Percentiles rank a stretch among this genome's conserved stretches.
Conservation (phyloP, 35 echinoderm and acorn worm genomes). For the Eucidaris tribuloides region DNA sequence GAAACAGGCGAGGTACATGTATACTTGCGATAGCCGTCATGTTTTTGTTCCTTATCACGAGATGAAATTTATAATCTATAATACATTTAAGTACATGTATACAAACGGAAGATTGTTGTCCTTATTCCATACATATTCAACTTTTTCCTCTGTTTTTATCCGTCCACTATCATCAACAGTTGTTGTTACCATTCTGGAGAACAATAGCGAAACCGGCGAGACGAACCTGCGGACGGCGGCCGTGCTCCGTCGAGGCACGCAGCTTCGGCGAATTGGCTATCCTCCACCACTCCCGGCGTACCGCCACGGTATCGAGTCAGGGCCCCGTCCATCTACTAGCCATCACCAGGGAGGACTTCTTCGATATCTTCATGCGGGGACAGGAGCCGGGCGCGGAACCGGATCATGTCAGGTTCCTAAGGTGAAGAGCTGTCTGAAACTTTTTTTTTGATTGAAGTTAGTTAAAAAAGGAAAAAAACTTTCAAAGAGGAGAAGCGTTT, state of each 20-base stretch:
- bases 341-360: slow-evolving; percentile 93
- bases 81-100: too few relatives aligned
- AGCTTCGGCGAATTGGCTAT: slow-evolving; percentile 89
- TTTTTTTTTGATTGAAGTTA: too few relatives aligned
- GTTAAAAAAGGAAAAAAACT: neutral
- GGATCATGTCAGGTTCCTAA: slow-evolving; percentile 78
- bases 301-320: slow-evolving; percentile 90
- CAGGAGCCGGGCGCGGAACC: slow-evolving; percentile 82
- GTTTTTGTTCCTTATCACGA: too few relatives aligned
- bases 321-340: slow-evolving; percentile 74
- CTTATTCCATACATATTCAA: too few relatives aligned
- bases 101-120: too few relatives aligned
- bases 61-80: too few relatives aligned
- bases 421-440: slow-evolving; percentile 2
- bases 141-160: too few relatives aligned
- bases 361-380: slow-evolving; percentile 94
- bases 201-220: slow-evolving; percentile 59
- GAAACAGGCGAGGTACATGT: too few relatives aligned
- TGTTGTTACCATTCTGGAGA: slow-evolving; percentile 81
- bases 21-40: too few relatives aligned
- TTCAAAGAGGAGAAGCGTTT: neutral
- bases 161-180: slow-evolving; percentile 17
- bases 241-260: slow-evolving; percentile 81
- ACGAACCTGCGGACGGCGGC: slow-evolving; percentile 63
- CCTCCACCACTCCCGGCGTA: slow-evolving; percentile 72